These are phyloP conservation scores for Eledona agricola DNA, from an alignment of 2,888 invertebrate species.

Conservation along the genomic window DNA sequence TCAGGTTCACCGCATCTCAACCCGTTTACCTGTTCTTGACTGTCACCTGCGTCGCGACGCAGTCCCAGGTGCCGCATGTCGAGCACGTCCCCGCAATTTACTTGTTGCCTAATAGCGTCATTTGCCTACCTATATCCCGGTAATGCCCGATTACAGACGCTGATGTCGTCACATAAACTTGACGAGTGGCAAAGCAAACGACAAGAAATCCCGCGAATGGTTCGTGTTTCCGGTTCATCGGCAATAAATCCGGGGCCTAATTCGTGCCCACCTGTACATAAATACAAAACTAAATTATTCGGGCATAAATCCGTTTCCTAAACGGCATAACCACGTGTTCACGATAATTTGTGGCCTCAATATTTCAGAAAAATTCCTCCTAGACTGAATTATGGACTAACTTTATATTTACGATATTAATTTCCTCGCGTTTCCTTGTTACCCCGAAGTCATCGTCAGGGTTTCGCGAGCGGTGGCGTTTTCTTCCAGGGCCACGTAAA, in stretches of 20 bases:
- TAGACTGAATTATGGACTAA: conserved; percentile 61
- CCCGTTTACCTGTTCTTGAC: conserved; percentile 39
- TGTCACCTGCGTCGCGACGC: conserved; percentile 44
- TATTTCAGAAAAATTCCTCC: conserved; percentile 62
- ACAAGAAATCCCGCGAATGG: too few species aligned
- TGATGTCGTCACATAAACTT: conserved; percentile 10
- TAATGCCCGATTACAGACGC: conserved; percentile 30
- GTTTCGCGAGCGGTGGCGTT: too few species aligned
- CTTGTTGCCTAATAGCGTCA: conserved; percentile 47
- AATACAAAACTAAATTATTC: conserved; percentile 60
- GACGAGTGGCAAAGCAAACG: too few species aligned
- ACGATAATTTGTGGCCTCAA: conserved; percentile 61
- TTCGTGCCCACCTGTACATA: conserved; percentile 57
- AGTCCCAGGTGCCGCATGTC: conserved; percentile 45
- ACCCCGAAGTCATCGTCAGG: conserved; percentile 43
- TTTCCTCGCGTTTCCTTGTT: conserved; percentile 57
- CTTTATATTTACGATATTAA: conserved; percentile 64
- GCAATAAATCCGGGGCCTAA: conserved; percentile 27
- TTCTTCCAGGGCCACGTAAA: conserved; percentile 31
- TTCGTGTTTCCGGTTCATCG: background rate
- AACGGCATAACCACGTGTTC: conserved; percentile 57
- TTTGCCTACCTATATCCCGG: conserved; percentile 30
- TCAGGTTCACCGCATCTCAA: conserved; percentile 51
- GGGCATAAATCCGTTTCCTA: conserved; percentile 56
- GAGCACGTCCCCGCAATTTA: conserved; percentile 46